Evolutionary conservation across 2,797 vertebrate genomes (phyloP).

Genomic region (Alca torda): DNA sequence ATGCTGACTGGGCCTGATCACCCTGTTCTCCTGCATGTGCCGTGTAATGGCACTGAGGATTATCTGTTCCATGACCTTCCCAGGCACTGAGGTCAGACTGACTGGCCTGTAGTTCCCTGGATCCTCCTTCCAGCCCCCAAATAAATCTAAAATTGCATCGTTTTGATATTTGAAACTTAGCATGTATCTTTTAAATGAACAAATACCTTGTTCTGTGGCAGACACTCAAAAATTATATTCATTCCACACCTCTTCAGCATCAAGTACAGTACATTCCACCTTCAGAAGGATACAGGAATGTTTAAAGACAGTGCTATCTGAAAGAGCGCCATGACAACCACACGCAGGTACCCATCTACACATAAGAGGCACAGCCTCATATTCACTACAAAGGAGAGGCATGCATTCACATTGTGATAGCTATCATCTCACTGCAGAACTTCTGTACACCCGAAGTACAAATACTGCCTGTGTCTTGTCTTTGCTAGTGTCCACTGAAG

Average conservation of each 20-base stretch:
- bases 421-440: not conserved
- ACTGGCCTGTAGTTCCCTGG: too few relatives aligned
- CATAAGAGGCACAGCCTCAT: not conserved
- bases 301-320: not conserved
- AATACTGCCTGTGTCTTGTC: not conserved
- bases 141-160: not conserved
- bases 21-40: too few relatives aligned
- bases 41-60: too few relatives aligned
- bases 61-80: too few relatives aligned
- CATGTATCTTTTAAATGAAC: not conserved
- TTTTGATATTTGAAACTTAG: not conserved
- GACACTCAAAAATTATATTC: not conserved
- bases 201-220: not conserved
- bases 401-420: not conserved
- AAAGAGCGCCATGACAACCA: not conserved
- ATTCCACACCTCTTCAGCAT: not conserved
- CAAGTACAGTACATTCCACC: not conserved
- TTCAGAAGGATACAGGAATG: not conserved
- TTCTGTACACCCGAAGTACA: not conserved
- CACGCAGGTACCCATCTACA: not conserved
- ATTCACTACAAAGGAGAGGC: not conserved
- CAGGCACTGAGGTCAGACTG: too few relatives aligned
- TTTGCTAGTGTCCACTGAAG: not conserved
- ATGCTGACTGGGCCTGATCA: too few relatives aligned
- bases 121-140: not conserved